Evolutionary conservation across 2,113 vertebrate species (phyloP), one percentile per base, ranked within the genome.

Genomic region (Orthonyx spaldingii): DNA sequence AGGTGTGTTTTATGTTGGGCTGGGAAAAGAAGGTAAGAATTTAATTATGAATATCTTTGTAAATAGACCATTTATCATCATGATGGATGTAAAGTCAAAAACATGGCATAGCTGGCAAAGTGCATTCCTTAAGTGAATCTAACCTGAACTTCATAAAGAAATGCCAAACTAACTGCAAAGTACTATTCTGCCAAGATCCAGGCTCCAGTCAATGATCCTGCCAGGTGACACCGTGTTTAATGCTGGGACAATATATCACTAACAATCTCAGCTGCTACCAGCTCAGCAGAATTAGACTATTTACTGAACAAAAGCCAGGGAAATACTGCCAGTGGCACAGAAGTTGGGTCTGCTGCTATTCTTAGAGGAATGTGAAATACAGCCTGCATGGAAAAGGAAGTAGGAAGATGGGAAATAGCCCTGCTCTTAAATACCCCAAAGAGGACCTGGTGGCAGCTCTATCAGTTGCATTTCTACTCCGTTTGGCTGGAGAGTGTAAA

Each of bases 131-230:
- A 94, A 94, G 92, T 93, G 92, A 96, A 96, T 94, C 93, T 97
- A 96, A 96, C 96, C 83, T 81, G 93, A 96, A 94, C 92, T 95
- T 96, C 96, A 95, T 95, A 90, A 96, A 97, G 92, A 90, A 92
- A 84, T 81, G 90, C 93, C 90, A 94, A 89, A 92, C 64, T 90
- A 94, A 93, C 83, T 90, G 90, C 94, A 93, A 47, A 95, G 83
- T 68, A 24, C 50, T 94, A 2, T 82, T 96, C 80, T 94, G 90
- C 93, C 93, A 96, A 89, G 90, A 92, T 42, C 55, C 90, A 90
- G 60, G 11, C 49, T 92, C 71, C 52, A 96, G 96, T 94, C 96
- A 90, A 94, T 96, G 93, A 92, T 92, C 57, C 90, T 96, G 96
- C 85, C 84, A 96, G 96, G 74, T 94, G 94, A 93, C 90, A 89